Evolutionary conservation across 1,140 invertebrate species (phyloP), one percentile per base, ranked within the genome.

Genomic region (Teleopsis dalmanni): DNA sequence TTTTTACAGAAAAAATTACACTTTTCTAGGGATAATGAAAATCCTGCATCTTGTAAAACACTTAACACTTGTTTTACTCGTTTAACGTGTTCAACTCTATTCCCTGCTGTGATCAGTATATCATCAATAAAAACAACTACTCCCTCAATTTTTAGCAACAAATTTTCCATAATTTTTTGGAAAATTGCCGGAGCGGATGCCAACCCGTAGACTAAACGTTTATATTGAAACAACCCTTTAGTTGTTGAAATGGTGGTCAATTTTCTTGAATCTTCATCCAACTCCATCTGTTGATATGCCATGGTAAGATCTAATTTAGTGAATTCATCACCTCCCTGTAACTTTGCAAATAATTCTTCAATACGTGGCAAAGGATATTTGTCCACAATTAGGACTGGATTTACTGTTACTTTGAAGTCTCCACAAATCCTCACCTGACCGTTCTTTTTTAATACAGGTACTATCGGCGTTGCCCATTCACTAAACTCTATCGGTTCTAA

Each of bases 231-330:
- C 19, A 55, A 34, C 11, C 56, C 57, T 27, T 40, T 43, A 21
- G 34, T n/a, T 11, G 56, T 58, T 18, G 51, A 58, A 26, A 57
- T 58, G 8, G 48, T 52, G 19, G 57, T 57, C 23, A 59, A 55
- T 31, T 47, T 21, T 25, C 58, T 36, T 33, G 45, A 47, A 9
- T 53, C 41, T 19, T 46, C 56, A 38, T 57, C 47, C 3, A 68
- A 42, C 54, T 65, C 65, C 7, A 67, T 7, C 47, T 65, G 59
- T 40, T 62, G 54, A 40, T 54, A 62, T 18, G 54, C 59, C 26
- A 48, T 47, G 47, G 46, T 53, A 3, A 62, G 26, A 29, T 65
- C 58, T 8, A 62, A 35, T 23, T 47, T 41, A 18, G 59, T 57
- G 51, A 57, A 61, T 25, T 52, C 46, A 16, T 49, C 38, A 4